Percentiles rank a stretch among this genome's conserved stretches.
Evolutionary conservation across 2,797 vertebrate genomes (phyloP).

Genomic region (Centropyge bicolor): DNA sequence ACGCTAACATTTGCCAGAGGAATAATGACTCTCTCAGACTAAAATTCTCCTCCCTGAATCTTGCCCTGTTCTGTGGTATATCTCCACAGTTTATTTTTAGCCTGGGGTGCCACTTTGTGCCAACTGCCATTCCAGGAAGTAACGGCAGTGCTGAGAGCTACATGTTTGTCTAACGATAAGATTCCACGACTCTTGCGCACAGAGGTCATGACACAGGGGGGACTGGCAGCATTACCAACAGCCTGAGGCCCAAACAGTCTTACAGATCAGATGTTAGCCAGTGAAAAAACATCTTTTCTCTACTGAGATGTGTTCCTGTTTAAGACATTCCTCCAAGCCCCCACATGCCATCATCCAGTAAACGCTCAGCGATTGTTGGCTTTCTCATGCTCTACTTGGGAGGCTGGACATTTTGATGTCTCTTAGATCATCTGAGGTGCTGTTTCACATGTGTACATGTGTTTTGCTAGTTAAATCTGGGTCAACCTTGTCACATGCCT

Average conservation of each 20-base stretch:
- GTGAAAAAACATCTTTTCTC: constrained; percentile 30
- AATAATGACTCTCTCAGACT: constrained; percentile 39
- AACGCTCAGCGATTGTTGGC: neutral
- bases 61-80: constrained; percentile 62
- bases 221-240: constrained; percentile 60
- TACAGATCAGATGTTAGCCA: constrained; percentile 26
- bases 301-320: constrained; percentile 13
- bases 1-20: constrained; percentile 29
- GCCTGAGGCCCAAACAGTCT: constrained; percentile 31
- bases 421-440: constrained; percentile 7
- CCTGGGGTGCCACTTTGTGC: constrained; percentile 74
- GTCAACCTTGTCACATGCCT: neutral
- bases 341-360: neutral
- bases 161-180: constrained; percentile 82
- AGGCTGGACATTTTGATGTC: neutral
- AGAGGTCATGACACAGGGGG: constrained; percentile 69
- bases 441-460: constrained; percentile 10
- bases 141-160: constrained; percentile 65
- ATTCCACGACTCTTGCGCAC: constrained; percentile 73
- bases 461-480: neutral
- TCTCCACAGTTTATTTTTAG: constrained; percentile 76
- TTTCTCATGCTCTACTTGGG: neutral
- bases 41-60: constrained; percentile 47
- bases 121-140: constrained; percentile 81
- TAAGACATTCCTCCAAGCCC: constrained; percentile 12